Conservation (phyloP, 2,113 vertebrate genomes). For the Tretioscincus oriximinensis region DNA sequence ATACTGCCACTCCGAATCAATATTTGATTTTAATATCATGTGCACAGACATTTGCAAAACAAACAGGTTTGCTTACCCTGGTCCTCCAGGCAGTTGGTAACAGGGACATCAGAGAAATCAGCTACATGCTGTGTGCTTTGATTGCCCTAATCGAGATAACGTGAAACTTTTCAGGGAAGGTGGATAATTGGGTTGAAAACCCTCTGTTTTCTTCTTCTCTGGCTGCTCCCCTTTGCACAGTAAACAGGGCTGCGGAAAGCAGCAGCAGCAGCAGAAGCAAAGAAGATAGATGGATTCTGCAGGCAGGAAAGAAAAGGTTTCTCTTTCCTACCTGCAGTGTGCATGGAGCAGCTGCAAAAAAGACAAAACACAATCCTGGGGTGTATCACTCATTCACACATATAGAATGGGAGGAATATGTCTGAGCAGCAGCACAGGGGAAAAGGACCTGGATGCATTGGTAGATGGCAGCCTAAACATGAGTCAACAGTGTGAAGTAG, state of each 20-base stretch:
- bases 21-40: conserved; percentile 54
- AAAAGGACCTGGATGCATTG: too few species aligned
- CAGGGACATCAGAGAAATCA: neutral
- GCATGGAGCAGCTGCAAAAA: too few species aligned
- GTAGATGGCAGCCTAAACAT: too few species aligned
- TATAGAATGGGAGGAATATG: too few species aligned
- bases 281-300: neutral
- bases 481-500: too few species aligned
- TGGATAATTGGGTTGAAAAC: neutral
- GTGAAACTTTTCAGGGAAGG: neutral
- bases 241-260: neutral
- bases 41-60: conserved; percentile 32
- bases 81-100: conserved; percentile 14
- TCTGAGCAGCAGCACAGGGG: too few species aligned
- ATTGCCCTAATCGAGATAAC: neutral
- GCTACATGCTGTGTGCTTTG: neutral
- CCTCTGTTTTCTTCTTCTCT: neutral
- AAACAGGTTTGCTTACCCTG: conserved; percentile 39
- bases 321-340: neutral
- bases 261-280: neutral
- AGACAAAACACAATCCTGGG: too few species aligned
- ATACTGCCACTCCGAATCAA: conserved; percentile 39
- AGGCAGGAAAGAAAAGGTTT: neutral
- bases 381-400: too few species aligned
- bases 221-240: neutral